These are phyloP conservation scores for Caenorhabditis inopinata DNA, from an alignment of 1,140 invertebrate species.

Conservation along the genomic window DNA sequence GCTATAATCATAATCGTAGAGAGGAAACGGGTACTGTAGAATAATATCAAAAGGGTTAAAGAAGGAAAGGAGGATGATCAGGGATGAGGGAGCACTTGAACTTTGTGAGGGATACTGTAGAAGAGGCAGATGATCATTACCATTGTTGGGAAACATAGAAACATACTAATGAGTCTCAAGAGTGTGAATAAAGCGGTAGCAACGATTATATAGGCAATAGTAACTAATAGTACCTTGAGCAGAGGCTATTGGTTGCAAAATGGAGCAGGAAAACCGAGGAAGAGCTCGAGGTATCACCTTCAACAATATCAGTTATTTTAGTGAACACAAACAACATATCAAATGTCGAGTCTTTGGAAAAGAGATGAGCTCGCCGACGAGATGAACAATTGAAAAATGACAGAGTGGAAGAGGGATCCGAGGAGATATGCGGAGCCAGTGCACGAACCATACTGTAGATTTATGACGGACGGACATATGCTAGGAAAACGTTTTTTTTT, in stretches of 20 bases:
- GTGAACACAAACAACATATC: constrained; percentile 33
- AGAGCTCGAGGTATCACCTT: not conserved
- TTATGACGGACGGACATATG: constrained; percentile 18
- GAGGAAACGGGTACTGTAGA: not conserved
- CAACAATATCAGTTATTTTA: constrained; percentile 33
- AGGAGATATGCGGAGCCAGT: not conserved
- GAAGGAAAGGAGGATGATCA: not conserved
- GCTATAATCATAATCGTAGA: constrained; percentile 11
- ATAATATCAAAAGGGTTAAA: not conserved
- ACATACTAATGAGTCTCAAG: constrained; percentile 24
- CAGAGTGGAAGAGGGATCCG: not conserved
- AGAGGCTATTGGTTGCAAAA: not conserved
- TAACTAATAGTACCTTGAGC: not conserved
- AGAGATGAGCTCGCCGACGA: not conserved
- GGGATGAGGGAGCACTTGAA: constrained; percentile 25
- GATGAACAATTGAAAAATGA: constrained; percentile 31
- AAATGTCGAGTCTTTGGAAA: not conserved
- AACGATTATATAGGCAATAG: too few species aligned
- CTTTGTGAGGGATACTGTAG: not conserved
- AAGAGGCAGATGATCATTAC: not conserved
- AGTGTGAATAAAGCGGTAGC: too few species aligned
- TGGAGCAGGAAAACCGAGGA: too few species aligned
- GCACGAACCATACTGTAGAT: not conserved
- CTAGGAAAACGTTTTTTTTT: constrained; percentile 3
- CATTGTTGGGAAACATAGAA: constrained; percentile 6